Base-by-base conservation (phyloP, 2,888 invertebrate genomes). In the Platycheirus rosarum region DNA sequence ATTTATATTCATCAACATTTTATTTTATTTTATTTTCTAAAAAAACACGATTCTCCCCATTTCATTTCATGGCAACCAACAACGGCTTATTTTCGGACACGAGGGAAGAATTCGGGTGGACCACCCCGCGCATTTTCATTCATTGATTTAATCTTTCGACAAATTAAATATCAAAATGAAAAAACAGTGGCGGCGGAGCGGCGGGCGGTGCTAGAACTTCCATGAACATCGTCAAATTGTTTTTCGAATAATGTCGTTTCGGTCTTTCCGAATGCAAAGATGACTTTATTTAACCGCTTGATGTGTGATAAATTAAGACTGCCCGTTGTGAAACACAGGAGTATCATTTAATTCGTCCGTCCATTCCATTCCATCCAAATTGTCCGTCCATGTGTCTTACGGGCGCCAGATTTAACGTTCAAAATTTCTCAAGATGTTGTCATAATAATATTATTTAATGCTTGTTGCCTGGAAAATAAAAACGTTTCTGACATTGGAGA, bases 381-480 rank as follows among this genome's bases (percentile, higher is more conserved):
- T 29, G 26, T 32, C 51, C 55, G 42, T 42, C 44, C 29, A 60
- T 60, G 44, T 44, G 44, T 60, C 60, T 60, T 60, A 44, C 44
- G 60, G n/a, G 60, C 60, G 60, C 60, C 60, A 60, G 60, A 44
- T 60, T 60, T 44, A 60, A 60, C 46, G 46, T 44, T 37, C 20
- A 32, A 55, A 23, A 57, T 23, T 48, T 63, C 23, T 63, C 48
- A 42, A 76, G 40, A 70, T 68, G 60, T 69, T 65, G 71, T 60
- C 77, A 71, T 78, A 78, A 78, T 78, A 71, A 68, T 78, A 53
- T 78, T 73, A 78, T 78, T 78, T 73, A 73, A 78, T 68, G 78
- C 51, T 48, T 37, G n/a, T n/a, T n/a, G 63, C 20, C 60, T 78
- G 78, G 73, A 78, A 76, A 76, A 68, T 68, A 69, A 76, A 73